Evolutionary conservation across 2,797 vertebrate species (phyloP).

Genomic region (Sphenodon punctatus): DNA sequence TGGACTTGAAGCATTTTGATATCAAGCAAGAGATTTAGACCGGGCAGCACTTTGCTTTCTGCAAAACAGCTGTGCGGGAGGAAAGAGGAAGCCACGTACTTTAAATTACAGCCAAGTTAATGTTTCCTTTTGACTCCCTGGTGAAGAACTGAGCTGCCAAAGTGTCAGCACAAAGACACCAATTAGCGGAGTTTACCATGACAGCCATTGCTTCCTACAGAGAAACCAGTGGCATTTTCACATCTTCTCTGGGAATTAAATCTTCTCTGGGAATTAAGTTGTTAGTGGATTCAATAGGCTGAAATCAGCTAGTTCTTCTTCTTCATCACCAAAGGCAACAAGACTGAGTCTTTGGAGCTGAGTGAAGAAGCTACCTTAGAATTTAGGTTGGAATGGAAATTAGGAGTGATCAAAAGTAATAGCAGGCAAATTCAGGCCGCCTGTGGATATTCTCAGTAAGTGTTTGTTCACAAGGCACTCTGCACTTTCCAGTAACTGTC

Average conservation of each 20-base stretch:
- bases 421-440: not conserved
- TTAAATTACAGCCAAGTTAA: constrained; percentile 53
- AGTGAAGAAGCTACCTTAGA: not conserved
- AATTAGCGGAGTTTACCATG: constrained; percentile 61
- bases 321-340: not conserved
- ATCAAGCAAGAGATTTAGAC: constrained; percentile 6
- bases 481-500: not conserved
- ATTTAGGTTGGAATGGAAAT: not conserved
- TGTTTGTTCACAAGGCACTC: not conserved
- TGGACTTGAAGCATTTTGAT: constrained; percentile 39
- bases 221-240: constrained; percentile 13
- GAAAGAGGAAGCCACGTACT: constrained; percentile 12
- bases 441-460: not conserved
- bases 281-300: not conserved
- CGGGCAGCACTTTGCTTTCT: constrained; percentile 55
- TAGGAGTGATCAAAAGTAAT: not conserved
- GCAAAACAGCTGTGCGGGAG: constrained; percentile 36
- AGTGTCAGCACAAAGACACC: constrained; percentile 50
- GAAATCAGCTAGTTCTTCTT: not conserved
- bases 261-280: constrained; percentile 2
- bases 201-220: constrained; percentile 47
- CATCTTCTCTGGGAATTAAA: not conserved
- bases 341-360: not conserved
- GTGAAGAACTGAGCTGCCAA: constrained; percentile 42
- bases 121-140: constrained; percentile 46